Evolutionary conservation across 2,888 invertebrate genomes (phyloP), one percentile per base, ranked within the genome.

Genomic region (Eristalis arbustorum): DNA sequence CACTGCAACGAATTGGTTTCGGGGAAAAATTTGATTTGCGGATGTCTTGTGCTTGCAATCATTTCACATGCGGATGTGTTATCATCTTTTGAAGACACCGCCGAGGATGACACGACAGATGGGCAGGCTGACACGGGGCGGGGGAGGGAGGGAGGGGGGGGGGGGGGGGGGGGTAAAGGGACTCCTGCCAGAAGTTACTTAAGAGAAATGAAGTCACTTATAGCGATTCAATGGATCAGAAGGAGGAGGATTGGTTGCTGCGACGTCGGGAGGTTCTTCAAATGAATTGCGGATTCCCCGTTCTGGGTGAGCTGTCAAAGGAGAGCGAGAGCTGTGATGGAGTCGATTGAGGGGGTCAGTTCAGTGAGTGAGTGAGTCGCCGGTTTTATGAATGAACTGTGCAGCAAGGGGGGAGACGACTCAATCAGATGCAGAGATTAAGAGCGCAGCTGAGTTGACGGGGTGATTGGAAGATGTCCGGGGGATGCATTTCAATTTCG

Each of bases 1-100:
- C 77, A 81, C 71, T 74, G 82, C 77, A 49, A 71, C 56, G 74
- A 82, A 78, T 83, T 87, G 78, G 78, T 77, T 77, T 75, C 25
- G 59, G 23, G 49, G 62, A 83, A 31, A 31, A 10, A 8, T 83
- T 79, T 72, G 78, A 83, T 83, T 75, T 87, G 78, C 71, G 59
- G 42, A 71, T 82, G 67, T 78, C 82, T 75, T 76, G 71, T 76
- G 57, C 64, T 59, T 77, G 76, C 28, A 71, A 74, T 82, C 49
- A 49, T 49, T 49, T 49, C 49, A 18, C 8, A 49, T 49, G 18
- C 49, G 49, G 49, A 49, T 49, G 18, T 49, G 49, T 49, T 49
- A 49, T 49, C 49, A 49, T n/a, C 49, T 49, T 49, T 49, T 49
- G 18, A 49, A 5, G 42, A n/a, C 14, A n/a, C 5, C 25, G 42